A percentile compares a stretch with the other conserved stretches of the same genome.
Conservation (phyloP, 2,113 vertebrate species). For the Oncorhynchus clarkii region DNA sequence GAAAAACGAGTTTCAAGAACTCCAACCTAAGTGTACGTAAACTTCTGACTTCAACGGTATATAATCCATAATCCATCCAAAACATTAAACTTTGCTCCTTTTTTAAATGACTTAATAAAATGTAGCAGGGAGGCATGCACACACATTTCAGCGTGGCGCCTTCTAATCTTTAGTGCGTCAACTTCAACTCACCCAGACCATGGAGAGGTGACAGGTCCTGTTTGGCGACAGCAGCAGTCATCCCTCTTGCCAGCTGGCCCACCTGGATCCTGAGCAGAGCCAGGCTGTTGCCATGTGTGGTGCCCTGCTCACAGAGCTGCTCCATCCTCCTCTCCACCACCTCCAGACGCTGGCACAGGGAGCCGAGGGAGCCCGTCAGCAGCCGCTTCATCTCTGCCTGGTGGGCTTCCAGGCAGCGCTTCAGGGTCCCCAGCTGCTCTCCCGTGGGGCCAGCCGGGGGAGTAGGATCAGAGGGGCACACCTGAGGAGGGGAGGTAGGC, state of each 20-base stretch:
- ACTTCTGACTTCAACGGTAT: too few species aligned
- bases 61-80: too few species aligned
- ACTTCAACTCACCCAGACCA: constrained; percentile 23
- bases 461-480: background rate
- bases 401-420: constrained; percentile 40
- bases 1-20: too few species aligned
- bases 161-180: background rate
- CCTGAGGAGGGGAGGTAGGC: background rate
- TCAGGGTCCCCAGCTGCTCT: constrained; percentile 38
- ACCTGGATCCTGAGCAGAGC: background rate
- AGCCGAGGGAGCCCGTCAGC: background rate
- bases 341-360: constrained; percentile 17
- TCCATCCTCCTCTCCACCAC: constrained; percentile 44
- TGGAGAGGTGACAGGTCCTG: background rate
- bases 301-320: constrained; percentile 38
- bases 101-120: too few species aligned
- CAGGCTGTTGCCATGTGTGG: constrained; percentile 42
- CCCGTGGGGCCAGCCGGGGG: constrained; percentile 19
- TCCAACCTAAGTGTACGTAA: too few species aligned
- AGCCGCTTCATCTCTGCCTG: constrained; percentile 48
- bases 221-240: background rate
- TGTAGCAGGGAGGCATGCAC: too few species aligned
- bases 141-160: too few species aligned
- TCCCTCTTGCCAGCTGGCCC: background rate
- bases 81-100: too few species aligned